Percentiles rank a stretch among this genome's conserved stretches.
Conservation (phyloP, 2,797 vertebrate genomes). For the Coregonus sp. region DNA sequence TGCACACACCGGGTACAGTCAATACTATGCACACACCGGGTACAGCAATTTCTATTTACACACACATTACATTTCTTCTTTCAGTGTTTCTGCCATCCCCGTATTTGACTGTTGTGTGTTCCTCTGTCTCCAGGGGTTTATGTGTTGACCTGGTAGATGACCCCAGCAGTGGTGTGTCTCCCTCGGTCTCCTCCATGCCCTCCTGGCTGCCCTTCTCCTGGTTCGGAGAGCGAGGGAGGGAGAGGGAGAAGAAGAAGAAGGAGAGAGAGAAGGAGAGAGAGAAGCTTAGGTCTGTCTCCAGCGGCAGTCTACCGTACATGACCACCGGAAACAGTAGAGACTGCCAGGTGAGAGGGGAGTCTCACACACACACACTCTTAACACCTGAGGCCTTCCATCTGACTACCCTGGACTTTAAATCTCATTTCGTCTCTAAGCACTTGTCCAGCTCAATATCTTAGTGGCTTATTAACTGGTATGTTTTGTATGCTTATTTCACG, state of each 20-base stretch:
- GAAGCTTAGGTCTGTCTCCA: slow-evolving; percentile 80
- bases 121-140: slow-evolving; percentile 70
- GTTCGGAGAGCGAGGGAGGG: slow-evolving; percentile 85
- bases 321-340: slow-evolving; percentile 77
- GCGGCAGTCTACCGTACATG: slow-evolving; percentile 77
- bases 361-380: no score
- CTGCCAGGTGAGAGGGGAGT: slow-evolving; percentile 42
- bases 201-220: slow-evolving; percentile 90
- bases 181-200: slow-evolving; percentile 82
- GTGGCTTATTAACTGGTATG: neutral
- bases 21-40: no score
- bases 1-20: no score
- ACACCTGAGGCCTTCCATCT: no score
- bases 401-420: no score
- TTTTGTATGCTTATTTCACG: neutral
- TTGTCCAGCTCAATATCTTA: no score
- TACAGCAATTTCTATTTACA: no score
- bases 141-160: slow-evolving; percentile 78
- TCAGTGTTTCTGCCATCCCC: neutral
- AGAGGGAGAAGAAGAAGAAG: slow-evolving; percentile 64
- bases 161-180: slow-evolving; percentile 73
- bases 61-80: no score
- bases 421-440: no score
- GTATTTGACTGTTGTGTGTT: neutral
- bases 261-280: slow-evolving; percentile 74